Percentiles rank a stretch among this genome's conserved stretches.
Evolutionary conservation across 2,888 invertebrate species (phyloP).

Genomic region (Tyria jacobaeae): DNA sequence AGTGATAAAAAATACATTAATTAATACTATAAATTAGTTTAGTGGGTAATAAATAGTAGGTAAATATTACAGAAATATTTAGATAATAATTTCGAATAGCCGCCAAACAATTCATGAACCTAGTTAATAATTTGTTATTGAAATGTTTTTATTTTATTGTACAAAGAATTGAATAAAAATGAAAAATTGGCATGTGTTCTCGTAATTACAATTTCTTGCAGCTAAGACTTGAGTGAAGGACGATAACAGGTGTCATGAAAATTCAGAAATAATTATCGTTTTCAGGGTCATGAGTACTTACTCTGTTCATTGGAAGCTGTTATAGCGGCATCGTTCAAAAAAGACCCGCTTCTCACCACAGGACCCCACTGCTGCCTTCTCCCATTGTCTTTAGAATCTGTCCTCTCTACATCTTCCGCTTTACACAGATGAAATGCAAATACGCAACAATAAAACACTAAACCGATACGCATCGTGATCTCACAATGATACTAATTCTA

Average conservation of each 20-base stretch:
- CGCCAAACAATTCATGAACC: conserved; percentile 14
- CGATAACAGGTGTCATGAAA: conserved; percentile 75
- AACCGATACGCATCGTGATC: conserved; percentile 85
- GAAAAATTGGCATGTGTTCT: conserved; percentile 47
- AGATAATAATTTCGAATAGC: conserved; percentile 6
- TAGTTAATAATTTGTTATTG: conserved; percentile 28
- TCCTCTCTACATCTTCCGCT: conserved; percentile 81
- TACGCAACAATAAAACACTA: conserved; percentile 84
- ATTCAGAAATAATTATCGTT: conserved; percentile 57
- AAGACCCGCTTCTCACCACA: conserved; percentile 71
- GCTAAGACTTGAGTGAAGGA: conserved; percentile 60
- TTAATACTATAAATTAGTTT: not conserved
- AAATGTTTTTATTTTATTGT: conserved; percentile 18
- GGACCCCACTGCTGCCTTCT: conserved; percentile 80
- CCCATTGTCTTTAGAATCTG: conserved; percentile 75
- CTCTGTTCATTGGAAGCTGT: conserved; percentile 79
- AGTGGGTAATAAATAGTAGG: not conserved
- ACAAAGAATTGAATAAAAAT: conserved; percentile 30
- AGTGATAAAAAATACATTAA: no score
- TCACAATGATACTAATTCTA: conserved; percentile 80
- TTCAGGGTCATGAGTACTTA: conserved; percentile 71
- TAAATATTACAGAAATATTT: not conserved
- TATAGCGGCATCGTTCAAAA: conserved; percentile 67
- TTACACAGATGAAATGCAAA: conserved; percentile 81
- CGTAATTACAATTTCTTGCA: conserved; percentile 49